Evolutionary conservation across 2,797 vertebrate genomes (phyloP).

Genomic region (Todus mexicanus): DNA sequence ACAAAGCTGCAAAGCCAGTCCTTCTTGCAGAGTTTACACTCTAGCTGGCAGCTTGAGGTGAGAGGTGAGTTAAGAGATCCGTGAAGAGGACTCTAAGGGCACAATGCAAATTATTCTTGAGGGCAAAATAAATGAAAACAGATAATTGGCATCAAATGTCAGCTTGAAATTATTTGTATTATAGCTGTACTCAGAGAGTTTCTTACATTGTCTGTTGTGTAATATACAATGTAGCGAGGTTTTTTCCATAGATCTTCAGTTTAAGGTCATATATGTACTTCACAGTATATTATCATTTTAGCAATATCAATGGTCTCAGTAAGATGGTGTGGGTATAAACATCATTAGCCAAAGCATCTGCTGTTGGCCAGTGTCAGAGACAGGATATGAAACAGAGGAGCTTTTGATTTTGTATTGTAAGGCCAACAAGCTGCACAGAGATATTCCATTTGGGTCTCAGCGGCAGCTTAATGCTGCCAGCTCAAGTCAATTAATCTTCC

Average conservation of each 20-base stretch:
- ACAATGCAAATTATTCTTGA: neutral
- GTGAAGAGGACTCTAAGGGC: neutral
- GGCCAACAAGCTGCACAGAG: neutral
- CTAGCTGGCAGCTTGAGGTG: neutral
- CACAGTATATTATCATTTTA: neutral
- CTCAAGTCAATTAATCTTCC: neutral
- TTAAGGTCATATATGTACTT: neutral
- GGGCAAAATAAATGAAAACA: neutral
- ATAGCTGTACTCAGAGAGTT: neutral
- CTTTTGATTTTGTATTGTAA: neutral
- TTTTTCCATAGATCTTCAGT: neutral
- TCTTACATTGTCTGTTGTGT: neutral
- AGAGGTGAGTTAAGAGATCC: neutral
- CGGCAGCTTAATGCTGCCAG: neutral
- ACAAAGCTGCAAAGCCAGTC: neutral
- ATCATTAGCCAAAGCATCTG: neutral
- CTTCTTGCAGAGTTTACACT: neutral
- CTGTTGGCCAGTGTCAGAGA: neutral
- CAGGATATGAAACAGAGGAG: neutral
- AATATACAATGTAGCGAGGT: accelerated
- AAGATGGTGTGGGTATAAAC: neutral
- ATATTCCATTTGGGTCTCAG: neutral
- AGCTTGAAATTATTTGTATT: neutral
- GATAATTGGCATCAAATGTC: neutral
- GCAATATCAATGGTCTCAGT: neutral